Conservation (phyloP, 2,888 invertebrate species). For the Nephrotoma flavescens region DNA sequence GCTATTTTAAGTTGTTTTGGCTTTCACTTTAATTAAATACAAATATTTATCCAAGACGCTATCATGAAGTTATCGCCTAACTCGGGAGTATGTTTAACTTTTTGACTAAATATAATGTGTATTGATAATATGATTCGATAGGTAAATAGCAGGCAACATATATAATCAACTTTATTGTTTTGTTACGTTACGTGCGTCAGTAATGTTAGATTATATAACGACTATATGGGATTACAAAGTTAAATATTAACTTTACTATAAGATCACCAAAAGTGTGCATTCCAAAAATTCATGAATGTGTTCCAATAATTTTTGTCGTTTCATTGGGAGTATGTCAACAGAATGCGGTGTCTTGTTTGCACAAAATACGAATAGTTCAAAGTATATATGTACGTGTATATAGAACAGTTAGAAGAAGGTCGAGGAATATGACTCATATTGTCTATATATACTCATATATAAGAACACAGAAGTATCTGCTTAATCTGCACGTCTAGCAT, state of each 20-base stretch:
- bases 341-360: neutral
- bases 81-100: neutral
- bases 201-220: neutral
- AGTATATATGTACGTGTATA: neutral
- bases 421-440: neutral
- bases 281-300: neutral
- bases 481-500: neutral
- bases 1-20: neutral
- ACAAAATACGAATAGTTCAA: neutral
- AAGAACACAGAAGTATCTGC: neutral
- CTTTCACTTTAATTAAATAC: neutral
- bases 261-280: neutral
- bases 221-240: neutral
- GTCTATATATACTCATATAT: neutral
- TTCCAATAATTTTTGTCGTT: neutral
- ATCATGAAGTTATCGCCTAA: neutral
- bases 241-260: neutral
- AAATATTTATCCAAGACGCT: neutral
- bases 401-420: neutral
- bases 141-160: neutral
- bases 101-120: neutral
- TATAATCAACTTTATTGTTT: neutral
- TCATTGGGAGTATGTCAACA: neutral
- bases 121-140: neutral
- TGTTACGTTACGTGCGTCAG: neutral